phyloP scores from a whole-genome alignment of 2,888 invertebrate species.

The Ethmia dodecea region DNA sequence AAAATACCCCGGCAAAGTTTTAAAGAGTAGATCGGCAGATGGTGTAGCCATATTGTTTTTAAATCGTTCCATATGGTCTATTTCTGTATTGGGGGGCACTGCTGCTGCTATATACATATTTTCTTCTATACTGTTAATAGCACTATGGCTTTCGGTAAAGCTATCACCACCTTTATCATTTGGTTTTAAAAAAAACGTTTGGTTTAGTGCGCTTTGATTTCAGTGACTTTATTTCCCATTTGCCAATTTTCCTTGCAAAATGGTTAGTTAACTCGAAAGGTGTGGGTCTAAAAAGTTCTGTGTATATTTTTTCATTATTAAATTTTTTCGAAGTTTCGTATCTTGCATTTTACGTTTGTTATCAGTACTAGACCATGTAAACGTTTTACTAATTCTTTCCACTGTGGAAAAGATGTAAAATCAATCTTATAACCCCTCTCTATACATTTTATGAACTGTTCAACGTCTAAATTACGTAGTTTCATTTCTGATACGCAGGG shows the following conservation, averaged over 20 bases:
- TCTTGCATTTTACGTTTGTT: slow-evolving; percentile 40
- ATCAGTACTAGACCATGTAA: slow-evolving; percentile 35
- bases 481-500: no score
- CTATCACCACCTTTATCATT: slow-evolving; percentile 7
- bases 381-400: slow-evolving; percentile 44
- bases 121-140: not conserved
- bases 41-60: no score
- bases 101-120: not conserved
- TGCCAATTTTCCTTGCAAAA: slow-evolving; percentile 42
- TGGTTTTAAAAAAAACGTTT: not conserved
- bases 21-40: no score
- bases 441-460: slow-evolving; percentile 39
- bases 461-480: slow-evolving; percentile 34
- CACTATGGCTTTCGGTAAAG: slow-evolving; percentile 12
- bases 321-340: slow-evolving; percentile 36
- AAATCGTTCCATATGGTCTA: not conserved
- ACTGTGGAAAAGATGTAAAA: slow-evolving; percentile 43
- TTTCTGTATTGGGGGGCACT: not conserved
- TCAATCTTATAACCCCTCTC: slow-evolving; percentile 45
- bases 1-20: not conserved
- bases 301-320: slow-evolving; percentile 52
- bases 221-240: slow-evolving; percentile 35
- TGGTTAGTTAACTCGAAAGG: slow-evolving; percentile 51
- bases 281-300: slow-evolving; percentile 39
- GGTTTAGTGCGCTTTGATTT: not conserved